These are phyloP conservation scores for Isoperla grammatica DNA, from an alignment of 2,888 invertebrate species.

Conservation along the genomic window DNA sequence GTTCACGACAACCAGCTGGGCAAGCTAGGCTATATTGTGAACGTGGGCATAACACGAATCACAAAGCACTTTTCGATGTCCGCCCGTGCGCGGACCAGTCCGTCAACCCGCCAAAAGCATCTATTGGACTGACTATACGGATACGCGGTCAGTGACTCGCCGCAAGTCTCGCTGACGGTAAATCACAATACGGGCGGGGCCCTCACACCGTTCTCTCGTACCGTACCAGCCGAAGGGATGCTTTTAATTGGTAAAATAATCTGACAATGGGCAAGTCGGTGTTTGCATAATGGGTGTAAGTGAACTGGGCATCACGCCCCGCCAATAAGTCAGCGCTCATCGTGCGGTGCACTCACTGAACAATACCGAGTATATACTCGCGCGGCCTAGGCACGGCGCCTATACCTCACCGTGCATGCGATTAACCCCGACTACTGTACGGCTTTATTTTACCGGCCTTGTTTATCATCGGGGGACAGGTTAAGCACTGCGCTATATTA, in stretches of 20 bases:
- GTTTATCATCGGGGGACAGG: constrained; percentile 18
- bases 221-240: constrained; percentile 2
- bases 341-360: too few species aligned
- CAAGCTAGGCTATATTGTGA: too few species aligned
- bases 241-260: constrained; percentile 13
- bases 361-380: too few species aligned
- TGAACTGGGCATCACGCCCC: constrained; percentile 1
- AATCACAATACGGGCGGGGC: constrained; percentile 1
- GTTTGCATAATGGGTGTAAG: constrained; percentile 1
- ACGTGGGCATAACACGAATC: constrained; percentile 10
- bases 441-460: constrained; percentile 20
- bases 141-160: not conserved
- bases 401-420: too few species aligned
- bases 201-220: not conserved
- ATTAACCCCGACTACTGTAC: too few species aligned
- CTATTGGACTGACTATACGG: not conserved
- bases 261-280: not conserved
- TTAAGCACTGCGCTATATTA: constrained; percentile 3
- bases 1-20: too few species aligned
- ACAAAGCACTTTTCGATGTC: constrained; percentile 15
- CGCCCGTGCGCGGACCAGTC: not conserved
- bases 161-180: not conserved
- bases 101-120: constrained; percentile 10
- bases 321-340: not conserved
- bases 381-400: too few species aligned